Percentiles rank a stretch among this genome's conserved stretches.
Evolutionary conservation across 92 coral and sea anemone genomes (phyloP).

Genomic region (Palythoa heliodiscus): DNA sequence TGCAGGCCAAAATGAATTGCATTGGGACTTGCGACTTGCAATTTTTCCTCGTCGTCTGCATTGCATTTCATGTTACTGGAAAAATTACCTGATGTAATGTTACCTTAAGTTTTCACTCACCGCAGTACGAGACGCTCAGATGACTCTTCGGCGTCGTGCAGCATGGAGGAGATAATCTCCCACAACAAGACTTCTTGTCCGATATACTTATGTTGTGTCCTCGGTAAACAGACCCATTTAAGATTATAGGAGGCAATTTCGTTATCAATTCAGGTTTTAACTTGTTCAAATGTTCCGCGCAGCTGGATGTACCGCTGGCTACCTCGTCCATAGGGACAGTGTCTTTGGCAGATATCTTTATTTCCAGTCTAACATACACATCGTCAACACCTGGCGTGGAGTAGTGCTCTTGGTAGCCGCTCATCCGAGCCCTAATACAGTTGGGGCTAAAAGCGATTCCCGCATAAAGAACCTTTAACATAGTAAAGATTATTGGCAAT

Average conservation of each 20-base stretch:
- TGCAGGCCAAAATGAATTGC: no score
- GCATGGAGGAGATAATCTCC: constrained; percentile 2
- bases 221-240: constrained; percentile 9
- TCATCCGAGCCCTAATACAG: constrained; percentile 11
- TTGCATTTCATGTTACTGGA: no score
- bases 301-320: neutral
- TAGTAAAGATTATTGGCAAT: neutral
- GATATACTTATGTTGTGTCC: constrained; percentile 12
- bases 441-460: neutral
- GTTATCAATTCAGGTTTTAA: constrained; percentile 8
- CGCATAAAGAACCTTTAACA: neutral
- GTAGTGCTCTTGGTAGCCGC: neutral
- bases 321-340: constrained; percentile 23
- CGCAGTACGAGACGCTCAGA: constrained; percentile 16
- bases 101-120: neutral
- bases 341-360: constrained; percentile 27
- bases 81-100: no score
- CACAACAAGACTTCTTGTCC: constrained; percentile 35
- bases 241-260: neutral
- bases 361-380: constrained; percentile 11
- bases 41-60: no score
- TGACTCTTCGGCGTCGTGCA: constrained; percentile 16
- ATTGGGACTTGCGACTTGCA: no score
- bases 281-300: neutral
- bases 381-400: neutral